Base-by-base conservation (phyloP, 1,140 invertebrate genomes). In the Ditylenchus dipsaci region DNA sequence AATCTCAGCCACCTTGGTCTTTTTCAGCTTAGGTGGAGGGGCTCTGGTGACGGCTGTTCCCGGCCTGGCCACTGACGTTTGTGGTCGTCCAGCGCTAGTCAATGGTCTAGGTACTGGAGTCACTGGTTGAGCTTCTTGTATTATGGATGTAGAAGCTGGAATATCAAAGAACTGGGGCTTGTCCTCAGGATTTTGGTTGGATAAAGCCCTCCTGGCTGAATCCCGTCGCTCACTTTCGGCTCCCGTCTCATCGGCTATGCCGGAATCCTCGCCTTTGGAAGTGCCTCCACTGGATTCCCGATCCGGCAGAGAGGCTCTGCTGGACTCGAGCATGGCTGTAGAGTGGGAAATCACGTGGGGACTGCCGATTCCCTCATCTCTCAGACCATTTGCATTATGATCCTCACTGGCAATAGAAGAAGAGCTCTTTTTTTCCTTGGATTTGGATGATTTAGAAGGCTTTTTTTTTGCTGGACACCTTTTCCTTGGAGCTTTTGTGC, bases 241-340 rank as follows among this genome's bases (percentile, higher is more conserved):
- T 15, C 60, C 65, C 19, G 62, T 65, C 45, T 75, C 73, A 59
- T 76, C 75, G 7, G 75, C 75, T 33, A 76, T 76, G n/a, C 76
- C 75, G 13, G 65, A 72, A 43, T 76, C 75, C 33, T 78, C 75
- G 33, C 72, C 72, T 67, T 76, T 76, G 30, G 75, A 76, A 7
- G 75, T 76, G 61, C 75, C 75, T 26, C 75, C 75, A 58, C 76
- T 78, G 15, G 75, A 76, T 27, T 76, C 75, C 13, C 75, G n/a
- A 11, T 43, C 71, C 13, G 72, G 76, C 27, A 64, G 38, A 8
- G 49, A 53, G 3, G n/a, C 23, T 53, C 49, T 19, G 23, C 49
- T 26, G 23, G 49, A 53, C 23, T 53, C 49, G 33, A 38, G 33
- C 33, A 38, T 11, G 3, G 49, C 49, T 21, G 49, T 19, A 8